These are phyloP conservation scores for Meriones unguiculatus DNA, from an alignment of 2,113 vertebrate genomes.

Conservation along the genomic window DNA sequence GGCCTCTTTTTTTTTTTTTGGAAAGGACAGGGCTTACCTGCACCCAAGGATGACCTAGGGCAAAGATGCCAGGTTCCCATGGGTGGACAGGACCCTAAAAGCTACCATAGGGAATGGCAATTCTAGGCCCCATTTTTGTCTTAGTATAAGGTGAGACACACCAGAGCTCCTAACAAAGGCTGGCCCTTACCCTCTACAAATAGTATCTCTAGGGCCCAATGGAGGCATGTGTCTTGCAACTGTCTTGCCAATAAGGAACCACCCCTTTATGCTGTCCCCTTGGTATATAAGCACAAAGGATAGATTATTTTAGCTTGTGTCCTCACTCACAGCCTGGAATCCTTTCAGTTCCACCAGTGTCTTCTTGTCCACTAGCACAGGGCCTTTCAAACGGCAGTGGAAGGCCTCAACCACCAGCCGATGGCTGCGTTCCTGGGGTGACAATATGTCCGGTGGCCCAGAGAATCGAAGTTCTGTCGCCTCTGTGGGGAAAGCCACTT, in stretches of 20 bases:
- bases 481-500: conserved; percentile 84
- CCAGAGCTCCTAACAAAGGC: not conserved
- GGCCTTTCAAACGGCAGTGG: conserved; percentile 94
- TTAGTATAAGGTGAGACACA: too few species aligned
- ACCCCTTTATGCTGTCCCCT: not conserved
- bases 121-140: not conserved
- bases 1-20: not conserved
- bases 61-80: not conserved
- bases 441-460: conserved; percentile 83
- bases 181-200: not conserved
- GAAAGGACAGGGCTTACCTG: not conserved
- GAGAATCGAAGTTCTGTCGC: conserved; percentile 89
- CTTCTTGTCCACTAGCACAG: conserved; percentile 92
- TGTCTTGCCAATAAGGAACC: not conserved
- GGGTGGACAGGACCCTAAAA: not conserved
- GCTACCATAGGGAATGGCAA: not conserved
- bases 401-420: conserved; percentile 92
- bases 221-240: too few species aligned
- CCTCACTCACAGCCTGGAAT: conserved; percentile 94
- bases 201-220: not conserved
- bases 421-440: conserved; percentile 84
- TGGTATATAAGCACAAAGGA: not conserved
- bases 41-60: not conserved
- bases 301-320: rapidly evolving
- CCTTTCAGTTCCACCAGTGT: conserved; percentile 95